These are phyloP conservation scores for Selenia dentaria DNA, from an alignment of 2,888 invertebrate species.

Conservation along the genomic window DNA sequence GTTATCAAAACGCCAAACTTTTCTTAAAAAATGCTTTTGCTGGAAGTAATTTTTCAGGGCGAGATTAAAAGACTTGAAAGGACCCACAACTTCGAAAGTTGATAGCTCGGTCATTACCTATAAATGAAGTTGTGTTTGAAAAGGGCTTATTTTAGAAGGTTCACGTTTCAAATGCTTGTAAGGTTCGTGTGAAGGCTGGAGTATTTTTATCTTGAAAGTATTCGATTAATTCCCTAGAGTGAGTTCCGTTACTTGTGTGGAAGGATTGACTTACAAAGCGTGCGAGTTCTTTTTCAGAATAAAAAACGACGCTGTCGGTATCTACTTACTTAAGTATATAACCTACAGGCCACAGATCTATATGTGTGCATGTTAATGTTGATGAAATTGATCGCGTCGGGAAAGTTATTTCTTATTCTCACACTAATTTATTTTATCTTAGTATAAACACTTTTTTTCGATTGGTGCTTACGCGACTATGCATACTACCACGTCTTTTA, in stretches of 20 bases:
- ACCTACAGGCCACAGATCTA: too few relatives aligned
- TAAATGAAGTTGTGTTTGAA: slow-evolving; percentile 33
- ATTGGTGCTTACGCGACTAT: too few relatives aligned
- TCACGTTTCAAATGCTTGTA: slow-evolving; percentile 9
- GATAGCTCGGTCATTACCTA: slow-evolving; percentile 35
- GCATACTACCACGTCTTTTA: too few relatives aligned
- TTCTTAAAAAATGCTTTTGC: slow-evolving; percentile 27
- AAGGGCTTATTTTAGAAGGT: slow-evolving; percentile 26
- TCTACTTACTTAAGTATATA: too few relatives aligned
- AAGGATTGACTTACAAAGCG: slow-evolving; percentile 1
- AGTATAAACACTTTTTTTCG: too few relatives aligned
- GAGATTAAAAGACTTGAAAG: slow-evolving; percentile 39
- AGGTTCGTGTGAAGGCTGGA: slow-evolving; percentile 7
- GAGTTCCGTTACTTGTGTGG: neutral
- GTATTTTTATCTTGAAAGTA: slow-evolving; percentile 10
- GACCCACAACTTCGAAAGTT: slow-evolving; percentile 29
- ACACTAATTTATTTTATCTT: too few relatives aligned
- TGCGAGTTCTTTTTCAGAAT: neutral
- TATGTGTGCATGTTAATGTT: too few relatives aligned
- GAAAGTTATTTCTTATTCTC: too few relatives aligned
- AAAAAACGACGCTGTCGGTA: too few relatives aligned
- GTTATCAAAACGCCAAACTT: slow-evolving; percentile 34
- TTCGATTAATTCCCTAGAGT: slow-evolving; percentile 8
- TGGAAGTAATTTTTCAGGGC: slow-evolving; percentile 40
- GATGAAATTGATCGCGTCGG: too few relatives aligned